Percentiles rank a stretch among this genome's conserved stretches.
These are phyloP conservation scores for Imbricaverruca yamaguchii DNA, from an alignment of 2,888 invertebrate genomes.

Conservation along the genomic window DNA sequence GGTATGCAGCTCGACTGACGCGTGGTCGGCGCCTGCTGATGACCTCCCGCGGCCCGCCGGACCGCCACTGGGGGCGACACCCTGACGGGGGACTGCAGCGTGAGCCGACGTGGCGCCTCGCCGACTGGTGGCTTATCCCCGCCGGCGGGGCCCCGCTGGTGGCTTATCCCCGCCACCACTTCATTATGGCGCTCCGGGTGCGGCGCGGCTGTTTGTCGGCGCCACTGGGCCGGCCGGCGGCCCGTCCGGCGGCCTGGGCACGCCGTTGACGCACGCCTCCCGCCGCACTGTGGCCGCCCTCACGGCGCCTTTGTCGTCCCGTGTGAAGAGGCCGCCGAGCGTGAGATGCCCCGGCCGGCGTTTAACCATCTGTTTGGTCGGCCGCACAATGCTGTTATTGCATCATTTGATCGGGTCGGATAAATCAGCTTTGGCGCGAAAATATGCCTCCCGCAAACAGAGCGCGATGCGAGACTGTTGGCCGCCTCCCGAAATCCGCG, in stretches of 20 bases:
- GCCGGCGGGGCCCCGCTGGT: too few relatives aligned
- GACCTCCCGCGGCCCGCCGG: too few relatives aligned
- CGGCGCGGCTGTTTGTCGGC: neutral
- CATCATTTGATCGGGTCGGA: constrained; percentile 1
- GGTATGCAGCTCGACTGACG: too few relatives aligned
- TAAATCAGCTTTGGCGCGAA: constrained; percentile 5
- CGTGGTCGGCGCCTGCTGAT: too few relatives aligned
- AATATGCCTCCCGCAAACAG: neutral
- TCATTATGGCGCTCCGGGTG: neutral
- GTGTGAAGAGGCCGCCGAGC: neutral
- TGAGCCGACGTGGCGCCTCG: too few relatives aligned
- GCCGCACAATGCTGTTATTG: constrained; percentile 12
- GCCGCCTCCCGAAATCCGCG: neutral
- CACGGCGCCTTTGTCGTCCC: neutral
- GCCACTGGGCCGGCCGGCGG: neutral
- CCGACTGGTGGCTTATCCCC: too few relatives aligned
- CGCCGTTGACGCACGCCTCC: neutral
- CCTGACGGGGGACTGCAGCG: too few relatives aligned
- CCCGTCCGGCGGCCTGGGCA: neutral
- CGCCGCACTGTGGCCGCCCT: too few relatives aligned
- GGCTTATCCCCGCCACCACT: neutral
- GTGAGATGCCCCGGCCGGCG: neutral
- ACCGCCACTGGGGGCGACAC: too few relatives aligned
- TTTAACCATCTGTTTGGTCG: neutral
- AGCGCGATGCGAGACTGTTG: neutral